phyloP scores from a whole-genome alignment of 2,113 vertebrate species.

The Thermophis baileyi region DNA sequence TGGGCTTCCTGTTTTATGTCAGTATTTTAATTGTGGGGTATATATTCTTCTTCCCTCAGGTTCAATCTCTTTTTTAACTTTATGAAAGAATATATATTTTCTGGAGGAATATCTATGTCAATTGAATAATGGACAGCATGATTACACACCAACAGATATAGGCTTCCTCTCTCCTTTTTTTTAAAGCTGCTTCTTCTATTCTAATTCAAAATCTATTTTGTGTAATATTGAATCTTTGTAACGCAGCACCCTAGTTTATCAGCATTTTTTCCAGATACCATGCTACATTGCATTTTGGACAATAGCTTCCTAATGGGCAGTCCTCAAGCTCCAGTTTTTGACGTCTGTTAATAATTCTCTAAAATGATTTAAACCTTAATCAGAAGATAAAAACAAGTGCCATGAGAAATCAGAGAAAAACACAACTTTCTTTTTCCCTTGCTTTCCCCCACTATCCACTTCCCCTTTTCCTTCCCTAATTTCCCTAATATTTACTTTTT shows the following conservation, averaged over 20 bases:
- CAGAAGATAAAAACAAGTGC: background rate
- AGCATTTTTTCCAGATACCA: constrained; percentile 17
- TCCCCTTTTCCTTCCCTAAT: no score
- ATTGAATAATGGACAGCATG: background rate
- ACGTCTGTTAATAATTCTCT: background rate
- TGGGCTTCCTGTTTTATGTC: background rate
- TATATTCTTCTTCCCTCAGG: background rate
- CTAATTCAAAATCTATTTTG: background rate
- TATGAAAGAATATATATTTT: background rate
- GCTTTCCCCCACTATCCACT: no score
- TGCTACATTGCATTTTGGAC: background rate
- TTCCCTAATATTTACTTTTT: no score
- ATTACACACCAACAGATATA: background rate
- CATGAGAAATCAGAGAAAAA: background rate
- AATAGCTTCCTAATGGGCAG: background rate
- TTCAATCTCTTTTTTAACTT: background rate
- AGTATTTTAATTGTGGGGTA: background rate
- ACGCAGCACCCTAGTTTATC: background rate
- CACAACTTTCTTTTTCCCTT: background rate
- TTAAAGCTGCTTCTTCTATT: background rate
- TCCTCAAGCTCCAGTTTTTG: background rate
- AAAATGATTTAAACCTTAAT: background rate
- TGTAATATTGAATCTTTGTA: background rate
- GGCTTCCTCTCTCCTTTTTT: background rate
- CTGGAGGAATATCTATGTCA: background rate